Conservation (phyloP, 2,888 invertebrate species). For the Xanthia togata region DNA sequence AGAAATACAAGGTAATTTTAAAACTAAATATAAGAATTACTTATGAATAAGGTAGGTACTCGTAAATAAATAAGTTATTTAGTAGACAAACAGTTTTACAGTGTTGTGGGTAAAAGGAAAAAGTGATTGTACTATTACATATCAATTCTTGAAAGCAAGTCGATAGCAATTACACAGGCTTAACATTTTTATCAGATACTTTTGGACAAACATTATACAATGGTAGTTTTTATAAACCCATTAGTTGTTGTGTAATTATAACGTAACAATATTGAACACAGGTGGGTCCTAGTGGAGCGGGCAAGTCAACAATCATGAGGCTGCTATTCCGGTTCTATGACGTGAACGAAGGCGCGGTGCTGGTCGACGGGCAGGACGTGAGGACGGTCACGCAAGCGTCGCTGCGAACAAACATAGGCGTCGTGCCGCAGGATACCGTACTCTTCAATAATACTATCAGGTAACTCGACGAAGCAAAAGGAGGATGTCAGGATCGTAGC, state of each 20-base stretch:
- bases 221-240: background rate
- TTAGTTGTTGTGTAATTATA: background rate
- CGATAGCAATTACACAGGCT: too few relatives aligned
- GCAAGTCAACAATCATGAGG: constrained; percentile 99
- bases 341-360: constrained; percentile 95
- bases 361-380: constrained; percentile 97
- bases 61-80: too few relatives aligned
- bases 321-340: constrained; percentile 99
- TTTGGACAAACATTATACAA: background rate
- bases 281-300: constrained; percentile 97
- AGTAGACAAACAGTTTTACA: too few relatives aligned
- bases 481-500: background rate
- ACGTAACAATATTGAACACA: constrained; percentile 67
- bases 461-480: constrained; percentile 77
- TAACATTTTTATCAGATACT: background rate
- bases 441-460: constrained; percentile 97
- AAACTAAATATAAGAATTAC: too few relatives aligned
- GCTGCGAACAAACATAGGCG: constrained; percentile 95
- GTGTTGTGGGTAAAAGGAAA: too few relatives aligned
- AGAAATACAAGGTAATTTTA: too few relatives aligned
- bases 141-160: too few relatives aligned
- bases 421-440: constrained; percentile 99
- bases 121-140: too few relatives aligned
- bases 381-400: constrained; percentile 96
- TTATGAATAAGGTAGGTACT: too few relatives aligned